Percentiles rank a stretch among this genome's conserved stretches.
phyloP scores from a whole-genome alignment of 2,797 vertebrate species.

The Salmo trutta region DNA sequence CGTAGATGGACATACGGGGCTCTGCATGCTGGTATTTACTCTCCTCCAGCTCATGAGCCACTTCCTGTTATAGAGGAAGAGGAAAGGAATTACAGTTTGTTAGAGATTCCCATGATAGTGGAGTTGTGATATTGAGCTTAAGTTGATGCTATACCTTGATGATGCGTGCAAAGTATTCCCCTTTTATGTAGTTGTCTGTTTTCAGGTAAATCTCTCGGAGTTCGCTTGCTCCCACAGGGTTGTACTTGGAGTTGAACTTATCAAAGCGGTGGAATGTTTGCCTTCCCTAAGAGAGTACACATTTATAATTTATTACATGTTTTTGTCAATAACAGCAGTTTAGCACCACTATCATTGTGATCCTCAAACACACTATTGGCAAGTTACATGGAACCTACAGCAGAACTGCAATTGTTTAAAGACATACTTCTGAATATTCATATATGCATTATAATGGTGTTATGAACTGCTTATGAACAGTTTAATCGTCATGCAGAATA shows the following conservation, averaged over 20 bases:
- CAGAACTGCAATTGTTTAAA: neutral
- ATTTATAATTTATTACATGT: neutral
- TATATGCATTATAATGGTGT: neutral
- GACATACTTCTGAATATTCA: neutral
- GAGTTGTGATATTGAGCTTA: neutral
- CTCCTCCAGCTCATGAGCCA: conserved; percentile 87
- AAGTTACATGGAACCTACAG: neutral
- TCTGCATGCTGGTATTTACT: conserved; percentile 96
- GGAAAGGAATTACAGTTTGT: conserved; percentile 27
- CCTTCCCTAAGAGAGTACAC: conserved; percentile 78
- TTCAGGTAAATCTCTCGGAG: conserved; percentile 94
- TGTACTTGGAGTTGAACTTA: conserved; percentile 99
- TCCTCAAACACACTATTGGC: neutral
- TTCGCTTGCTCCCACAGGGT: conserved; percentile 95
- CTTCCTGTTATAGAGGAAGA: conserved; percentile 79
- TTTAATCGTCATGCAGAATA: neutral
- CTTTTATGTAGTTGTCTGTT: conserved; percentile 90
- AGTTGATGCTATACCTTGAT: conserved; percentile 81
- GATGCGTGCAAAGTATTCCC: conserved; percentile 96
- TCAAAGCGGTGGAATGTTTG: conserved; percentile 98
- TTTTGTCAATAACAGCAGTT: too few species aligned
- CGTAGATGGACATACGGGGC: conserved; percentile 93
- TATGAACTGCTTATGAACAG: neutral
- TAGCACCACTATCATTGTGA: neutral
- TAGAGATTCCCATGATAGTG: neutral